Percentiles rank a stretch among this genome's conserved stretches.
phyloP scores from a whole-genome alignment of 2,113 vertebrate species.

The Dermatemys mawii region DNA sequence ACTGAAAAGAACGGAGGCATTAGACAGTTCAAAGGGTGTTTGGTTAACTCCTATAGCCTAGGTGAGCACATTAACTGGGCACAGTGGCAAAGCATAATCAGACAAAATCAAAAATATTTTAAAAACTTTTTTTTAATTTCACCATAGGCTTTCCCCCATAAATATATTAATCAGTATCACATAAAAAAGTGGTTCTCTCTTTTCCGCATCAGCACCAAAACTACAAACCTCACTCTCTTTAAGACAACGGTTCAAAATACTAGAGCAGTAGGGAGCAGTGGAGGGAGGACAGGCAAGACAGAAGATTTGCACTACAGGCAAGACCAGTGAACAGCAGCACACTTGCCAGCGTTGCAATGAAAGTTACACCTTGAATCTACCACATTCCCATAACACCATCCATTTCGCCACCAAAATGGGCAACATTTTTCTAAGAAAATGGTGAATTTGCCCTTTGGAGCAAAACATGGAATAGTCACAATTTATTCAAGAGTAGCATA shows the following conservation, averaged over 20 bases:
- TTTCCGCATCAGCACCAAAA: background rate
- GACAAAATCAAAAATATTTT: background rate
- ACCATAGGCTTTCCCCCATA: background rate
- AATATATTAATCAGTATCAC: background rate
- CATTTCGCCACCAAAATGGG: background rate
- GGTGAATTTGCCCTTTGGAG: constrained; percentile 20
- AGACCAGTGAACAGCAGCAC: background rate
- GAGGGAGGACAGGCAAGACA: background rate
- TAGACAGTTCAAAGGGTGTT: background rate
- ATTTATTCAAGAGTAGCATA: background rate
- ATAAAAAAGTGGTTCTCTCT: accelerated
- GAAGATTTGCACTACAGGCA: background rate
- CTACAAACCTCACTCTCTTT: background rate
- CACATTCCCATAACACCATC: background rate
- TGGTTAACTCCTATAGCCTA: background rate
- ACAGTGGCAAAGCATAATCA: background rate
- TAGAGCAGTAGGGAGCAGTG: background rate
- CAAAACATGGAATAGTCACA: background rate
- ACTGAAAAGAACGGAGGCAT: background rate
- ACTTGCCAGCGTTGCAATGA: background rate
- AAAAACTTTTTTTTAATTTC: background rate
- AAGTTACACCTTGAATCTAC: constrained; percentile 32
- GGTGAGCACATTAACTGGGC: background rate
- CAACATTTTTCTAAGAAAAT: constrained; percentile 24
- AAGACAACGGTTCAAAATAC: background rate